Base-by-base conservation (phyloP, 2,888 invertebrate genomes). In the Noctua fimbriata region DNA sequence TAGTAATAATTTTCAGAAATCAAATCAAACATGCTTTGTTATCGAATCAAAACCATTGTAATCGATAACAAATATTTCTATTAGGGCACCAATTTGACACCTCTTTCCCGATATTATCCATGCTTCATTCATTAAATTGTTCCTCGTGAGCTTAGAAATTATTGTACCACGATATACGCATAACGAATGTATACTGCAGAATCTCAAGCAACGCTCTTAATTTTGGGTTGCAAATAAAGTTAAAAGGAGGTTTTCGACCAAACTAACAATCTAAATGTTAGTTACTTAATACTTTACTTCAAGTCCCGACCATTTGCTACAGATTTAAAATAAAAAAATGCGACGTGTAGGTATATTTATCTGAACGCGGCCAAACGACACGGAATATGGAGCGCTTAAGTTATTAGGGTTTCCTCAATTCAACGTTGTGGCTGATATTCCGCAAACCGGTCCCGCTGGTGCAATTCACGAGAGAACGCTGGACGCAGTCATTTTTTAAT, bases 351-450 rank as follows among this genome's bases (percentile, higher is more conserved):
- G n/a, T 89, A 82, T 87, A 85, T 88, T 84, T 88, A 85, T 84
- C 74, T 78, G 79, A 87, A 84, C 83, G 76, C 87, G 87, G 79
- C 86, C 87, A 89, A 89, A 87, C 83, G 82, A 85, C 79, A 86
- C 83, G 74, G 87, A 90, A 91, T 91, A 91, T 92, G 86, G 90
- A 91, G 89, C 91, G 86, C 84, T 89, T 89, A 90, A 89, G 90
- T 93, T 94, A 93, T 93, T 92, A 92, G 92, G 89, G 92, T 92
- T 94, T 94, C 93, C 94, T 94, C 93, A 93, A 94, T 94, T 93
- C 92, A 91, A 91, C 89, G 90, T 92, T 89, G 92, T 91, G 92
- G 89, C 93, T 92, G 88, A 90, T 92, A 91, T 92, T 93, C 90
- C 89, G 89, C 78, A 88, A 93, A 94, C 94, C 89, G 89, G 94